Evolutionary conservation across 2,888 invertebrate species (phyloP).

Genomic region (Macroteleia sp.): DNA sequence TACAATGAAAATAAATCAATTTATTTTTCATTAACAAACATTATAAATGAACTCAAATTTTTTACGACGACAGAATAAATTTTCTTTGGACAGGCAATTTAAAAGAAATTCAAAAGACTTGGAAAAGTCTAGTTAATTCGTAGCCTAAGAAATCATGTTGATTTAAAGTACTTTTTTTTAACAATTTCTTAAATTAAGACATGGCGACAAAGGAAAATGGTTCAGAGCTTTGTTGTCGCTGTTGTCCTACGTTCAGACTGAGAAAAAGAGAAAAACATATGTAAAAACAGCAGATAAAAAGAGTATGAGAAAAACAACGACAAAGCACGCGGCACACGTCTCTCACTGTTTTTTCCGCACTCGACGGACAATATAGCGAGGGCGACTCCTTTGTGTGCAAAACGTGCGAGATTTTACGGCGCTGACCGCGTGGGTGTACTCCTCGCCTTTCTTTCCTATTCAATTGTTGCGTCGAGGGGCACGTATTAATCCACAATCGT

Average conservation of each 20-base stretch:
- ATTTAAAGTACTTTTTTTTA: conserved; percentile 5
- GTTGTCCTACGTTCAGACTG: neutral
- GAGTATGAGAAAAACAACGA: conserved; percentile 33
- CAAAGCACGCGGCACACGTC: conserved; percentile 42
- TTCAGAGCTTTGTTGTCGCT: neutral
- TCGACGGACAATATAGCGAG: conserved; percentile 68
- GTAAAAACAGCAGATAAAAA: conserved; percentile 23
- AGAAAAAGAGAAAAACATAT: conserved; percentile 11
- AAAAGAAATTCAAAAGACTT: no score
- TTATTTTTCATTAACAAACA: no score
- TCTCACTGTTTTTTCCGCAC: conserved; percentile 36
- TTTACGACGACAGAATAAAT: no score
- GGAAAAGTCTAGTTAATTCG: no score
- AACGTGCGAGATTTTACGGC: conserved; percentile 67
- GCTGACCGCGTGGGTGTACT: conserved; percentile 51
- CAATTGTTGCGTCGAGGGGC: conserved; percentile 51
- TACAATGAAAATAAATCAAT: no score
- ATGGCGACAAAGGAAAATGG: conserved; percentile 15
- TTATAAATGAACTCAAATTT: no score
- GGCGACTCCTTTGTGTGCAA: conserved; percentile 71
- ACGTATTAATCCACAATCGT: conserved; percentile 57
- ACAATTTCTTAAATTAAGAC: no score
- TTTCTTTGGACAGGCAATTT: no score
- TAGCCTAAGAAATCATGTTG: neutral
- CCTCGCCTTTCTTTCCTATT: conserved; percentile 48